phyloP scores from a whole-genome alignment of 1,140 invertebrate species.

The Leptinotarsa defecta region DNA sequence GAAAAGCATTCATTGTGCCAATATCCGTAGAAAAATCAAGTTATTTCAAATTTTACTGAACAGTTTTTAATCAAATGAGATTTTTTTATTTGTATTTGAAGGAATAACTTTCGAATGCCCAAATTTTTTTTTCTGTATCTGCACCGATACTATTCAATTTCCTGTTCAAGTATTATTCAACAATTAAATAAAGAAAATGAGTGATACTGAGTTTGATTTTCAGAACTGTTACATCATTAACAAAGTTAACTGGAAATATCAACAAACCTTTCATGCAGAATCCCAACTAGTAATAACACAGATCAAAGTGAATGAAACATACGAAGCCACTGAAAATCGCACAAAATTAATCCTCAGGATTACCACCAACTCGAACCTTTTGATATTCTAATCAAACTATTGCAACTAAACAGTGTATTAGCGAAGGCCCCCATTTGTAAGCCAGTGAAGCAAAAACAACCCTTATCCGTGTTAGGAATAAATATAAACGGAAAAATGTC shows the following conservation, averaged over 20 bases:
- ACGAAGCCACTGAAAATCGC: slow-evolving; percentile 4
- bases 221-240: not conserved
- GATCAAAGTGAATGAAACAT: slow-evolving; percentile 1
- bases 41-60: too few relatives aligned
- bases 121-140: too few relatives aligned
- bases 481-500: slow-evolving; percentile 12
- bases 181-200: too few relatives aligned
- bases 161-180: too few relatives aligned
- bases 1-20: too few relatives aligned
- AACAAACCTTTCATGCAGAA: slow-evolving; percentile 18
- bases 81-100: too few relatives aligned
- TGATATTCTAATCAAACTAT: slow-evolving; percentile 23
- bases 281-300: not conserved
- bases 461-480: slow-evolving; percentile 14
- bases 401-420: slow-evolving; percentile 16
- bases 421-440: not conserved
- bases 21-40: too few relatives aligned
- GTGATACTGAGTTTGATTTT: too few relatives aligned
- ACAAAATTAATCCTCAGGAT: slow-evolving; percentile 19
- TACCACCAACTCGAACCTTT: slow-evolving; percentile 12
- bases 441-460: slow-evolving; percentile 10
- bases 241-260: not conserved
- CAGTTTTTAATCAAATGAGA: too few relatives aligned
- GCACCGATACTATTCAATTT: too few relatives aligned
- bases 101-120: too few relatives aligned